These are phyloP conservation scores for Dinocampus coccinellae DNA, from an alignment of 2,888 invertebrate genomes.

Conservation along the genomic window DNA sequence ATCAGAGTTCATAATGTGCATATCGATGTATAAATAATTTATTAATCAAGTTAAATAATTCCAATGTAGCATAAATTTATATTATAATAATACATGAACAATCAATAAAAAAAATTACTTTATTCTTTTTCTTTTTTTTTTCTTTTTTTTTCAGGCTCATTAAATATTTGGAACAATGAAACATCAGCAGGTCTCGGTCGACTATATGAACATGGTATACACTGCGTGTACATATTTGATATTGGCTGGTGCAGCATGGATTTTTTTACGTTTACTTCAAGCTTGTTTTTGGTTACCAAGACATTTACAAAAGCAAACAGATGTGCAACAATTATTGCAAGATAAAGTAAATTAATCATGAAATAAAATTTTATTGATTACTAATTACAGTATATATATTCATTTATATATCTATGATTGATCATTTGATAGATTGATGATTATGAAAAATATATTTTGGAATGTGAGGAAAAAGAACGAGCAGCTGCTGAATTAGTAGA, in stretches of 20 bases:
- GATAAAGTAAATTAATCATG: conserved; percentile 69
- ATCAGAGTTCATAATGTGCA: neutral
- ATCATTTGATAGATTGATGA: conserved; percentile 57
- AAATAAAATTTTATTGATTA: conserved; percentile 26
- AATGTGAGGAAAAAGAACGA: conserved; percentile 61
- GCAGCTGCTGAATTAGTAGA: conserved; percentile 39
- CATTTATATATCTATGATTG: conserved; percentile 42
- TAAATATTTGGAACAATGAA: conserved; percentile 70
- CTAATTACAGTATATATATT: neutral
- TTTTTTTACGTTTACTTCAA: conserved; percentile 76
- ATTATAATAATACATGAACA: neutral
- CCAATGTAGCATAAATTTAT: neutral
- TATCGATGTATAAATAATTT: neutral
- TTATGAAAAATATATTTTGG: conserved; percentile 62
- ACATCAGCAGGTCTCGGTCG: conserved; percentile 77
- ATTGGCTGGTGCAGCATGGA: conserved; percentile 76
- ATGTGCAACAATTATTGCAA: conserved; percentile 71
- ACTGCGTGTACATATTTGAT: conserved; percentile 75
- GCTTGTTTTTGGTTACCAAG: conserved; percentile 77
- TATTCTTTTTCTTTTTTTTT: conserved; percentile 15
- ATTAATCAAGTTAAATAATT: neutral
- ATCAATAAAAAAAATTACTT: conserved; percentile 25
- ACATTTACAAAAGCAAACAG: conserved; percentile 73
- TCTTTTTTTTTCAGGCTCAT: too few relatives aligned
- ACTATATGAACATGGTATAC: conserved; percentile 77